Conservation (phyloP, 1,140 invertebrate species). For the Piezodorus guildinii region DNA sequence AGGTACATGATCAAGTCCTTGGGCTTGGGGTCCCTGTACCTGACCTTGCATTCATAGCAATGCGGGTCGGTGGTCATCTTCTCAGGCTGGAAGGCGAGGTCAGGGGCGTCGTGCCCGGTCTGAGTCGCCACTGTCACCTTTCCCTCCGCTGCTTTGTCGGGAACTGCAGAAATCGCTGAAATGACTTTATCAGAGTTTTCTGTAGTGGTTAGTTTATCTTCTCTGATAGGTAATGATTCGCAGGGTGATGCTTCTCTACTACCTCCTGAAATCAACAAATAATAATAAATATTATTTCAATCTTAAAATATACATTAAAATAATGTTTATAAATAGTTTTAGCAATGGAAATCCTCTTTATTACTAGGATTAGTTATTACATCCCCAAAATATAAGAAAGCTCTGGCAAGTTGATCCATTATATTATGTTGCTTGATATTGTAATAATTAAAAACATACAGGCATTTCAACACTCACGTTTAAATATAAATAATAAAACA, state of each 20-base stretch:
- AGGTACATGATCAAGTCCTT: slow-evolving; percentile 89
- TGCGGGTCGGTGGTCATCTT: slow-evolving; percentile 71
- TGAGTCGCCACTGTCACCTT: slow-evolving; percentile 70
- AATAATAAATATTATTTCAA: no score
- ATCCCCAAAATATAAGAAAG: no score
- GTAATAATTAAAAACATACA: no score
- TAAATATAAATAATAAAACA: no score
- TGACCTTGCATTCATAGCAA: slow-evolving; percentile 85
- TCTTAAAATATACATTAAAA: no score
- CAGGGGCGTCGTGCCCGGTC: slow-evolving; percentile 61
- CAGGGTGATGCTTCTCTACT: slow-evolving; percentile 49
- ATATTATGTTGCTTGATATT: no score
- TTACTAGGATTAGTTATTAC: no score
- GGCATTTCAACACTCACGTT: no score
- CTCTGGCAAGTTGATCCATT: no score
- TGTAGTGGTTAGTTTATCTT: neutral
- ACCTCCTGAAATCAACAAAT: slow-evolving; percentile 1
- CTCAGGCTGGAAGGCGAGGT: slow-evolving; percentile 53
- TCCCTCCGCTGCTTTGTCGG: neutral
- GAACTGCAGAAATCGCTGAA: neutral
- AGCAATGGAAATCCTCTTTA: no score
- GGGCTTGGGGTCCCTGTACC: slow-evolving; percentile 80
- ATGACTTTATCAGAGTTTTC: neutral
- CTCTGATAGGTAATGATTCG: slow-evolving; percentile 27
- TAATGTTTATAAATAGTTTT: no score